Base-by-base conservation (phyloP, 2,888 invertebrate species). In the Rutpela maculata region DNA sequence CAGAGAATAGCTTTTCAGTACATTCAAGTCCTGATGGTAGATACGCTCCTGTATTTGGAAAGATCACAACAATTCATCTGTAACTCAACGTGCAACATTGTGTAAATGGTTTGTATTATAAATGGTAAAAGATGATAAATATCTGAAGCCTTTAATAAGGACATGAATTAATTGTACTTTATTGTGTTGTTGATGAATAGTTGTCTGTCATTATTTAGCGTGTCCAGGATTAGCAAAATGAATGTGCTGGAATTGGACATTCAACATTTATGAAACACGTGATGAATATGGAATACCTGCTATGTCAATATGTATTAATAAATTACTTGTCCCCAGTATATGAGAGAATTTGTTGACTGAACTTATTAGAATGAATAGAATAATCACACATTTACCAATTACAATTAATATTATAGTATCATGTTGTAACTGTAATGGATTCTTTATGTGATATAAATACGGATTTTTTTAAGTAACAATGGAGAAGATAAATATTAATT, bases 111-210 rank as follows among this genome's bases (percentile, higher is more conserved):
- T 65, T 55, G 55, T 38, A 67, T 67, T 55, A 55, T 55, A 67
- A 67, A 67, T 22, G 26, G 67, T 19, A 26, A 67, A 67, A 50
- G 67, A 67, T 67, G 67, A 67, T 67, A 67, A 67, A 67, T 76
- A 72, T 76, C 76, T 76, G 68, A 62, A 66, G 73, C 73, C 77
- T 74, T 77, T 74, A 76, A 70, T 74, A 77, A 70, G 74, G 69
- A 74, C 74, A 77, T 74, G 74, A 77, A 77, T 77, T 77, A 77
- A 77, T 77, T 77, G 77, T 77, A 74, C 66, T 65, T 65, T 50
- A 74, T 63, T 74, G 70, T 70, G 60, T 66, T 69, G 60, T 59
- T 77, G 77, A 77, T 74, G 77, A 74, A 77, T 77, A 74, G 77
- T 74, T 77, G 77, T 74, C 77, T 77, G 76, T 76, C 73, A 76